Conservation (phyloP, 2,888 invertebrate species). For the Dolomedes plantarius region DNA sequence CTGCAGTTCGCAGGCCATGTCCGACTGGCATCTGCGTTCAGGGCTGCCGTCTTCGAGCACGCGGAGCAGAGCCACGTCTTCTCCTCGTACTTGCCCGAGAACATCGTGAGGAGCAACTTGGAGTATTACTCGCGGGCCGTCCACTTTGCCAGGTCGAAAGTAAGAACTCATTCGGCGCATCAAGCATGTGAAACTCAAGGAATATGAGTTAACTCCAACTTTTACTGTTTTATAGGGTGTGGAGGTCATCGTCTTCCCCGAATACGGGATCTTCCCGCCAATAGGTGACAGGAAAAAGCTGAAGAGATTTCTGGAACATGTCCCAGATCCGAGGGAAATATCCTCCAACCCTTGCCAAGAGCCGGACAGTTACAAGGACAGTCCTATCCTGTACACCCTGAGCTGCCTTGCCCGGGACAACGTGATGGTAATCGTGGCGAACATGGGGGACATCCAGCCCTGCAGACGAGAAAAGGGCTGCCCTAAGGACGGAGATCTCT, state of each 20-base stretch:
- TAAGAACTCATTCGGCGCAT: too few species aligned
- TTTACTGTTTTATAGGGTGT: constrained; percentile 73
- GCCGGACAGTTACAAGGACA: constrained; percentile 54
- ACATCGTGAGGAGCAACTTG: constrained; percentile 11
- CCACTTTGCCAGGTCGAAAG: constrained; percentile 33
- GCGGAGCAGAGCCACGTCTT: not conserved
- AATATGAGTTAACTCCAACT: too few species aligned
- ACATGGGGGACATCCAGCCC: constrained; percentile 82
- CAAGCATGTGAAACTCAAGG: too few species aligned
- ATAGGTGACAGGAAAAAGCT: constrained; percentile 14
- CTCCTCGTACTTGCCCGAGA: not conserved
- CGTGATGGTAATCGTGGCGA: constrained; percentile 83
- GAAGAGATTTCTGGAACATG: constrained; percentile 21
- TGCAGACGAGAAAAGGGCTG: constrained; percentile 80
- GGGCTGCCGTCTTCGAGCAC: constrained; percentile 44
- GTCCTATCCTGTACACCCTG: constrained; percentile 73
- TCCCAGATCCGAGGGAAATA: constrained; percentile 35
- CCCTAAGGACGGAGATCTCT: constrained; percentile 77
- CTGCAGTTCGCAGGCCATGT: too few species aligned
- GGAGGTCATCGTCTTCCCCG: constrained; percentile 76
- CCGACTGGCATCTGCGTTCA: not conserved
- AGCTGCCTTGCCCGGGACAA: constrained; percentile 81
- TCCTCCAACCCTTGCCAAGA: constrained; percentile 35
- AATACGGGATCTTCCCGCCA: constrained; percentile 75
- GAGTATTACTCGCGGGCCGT: constrained; percentile 31